Conservation (phyloP, 2,797 vertebrate species). For the Ispidina picta region DNA sequence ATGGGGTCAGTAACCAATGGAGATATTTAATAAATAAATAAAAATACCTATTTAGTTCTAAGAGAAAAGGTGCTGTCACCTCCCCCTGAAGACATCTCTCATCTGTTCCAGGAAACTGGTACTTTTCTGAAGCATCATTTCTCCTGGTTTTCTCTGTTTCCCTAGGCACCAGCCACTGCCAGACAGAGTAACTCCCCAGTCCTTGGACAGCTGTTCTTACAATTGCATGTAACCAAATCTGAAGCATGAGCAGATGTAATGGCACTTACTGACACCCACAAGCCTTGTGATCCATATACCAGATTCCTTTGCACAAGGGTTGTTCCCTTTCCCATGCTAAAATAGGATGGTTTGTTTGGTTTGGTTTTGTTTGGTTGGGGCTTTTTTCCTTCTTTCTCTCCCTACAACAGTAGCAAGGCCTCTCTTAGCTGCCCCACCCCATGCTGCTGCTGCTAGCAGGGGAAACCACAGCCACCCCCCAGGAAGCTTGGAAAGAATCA, state of each 20-base stretch:
- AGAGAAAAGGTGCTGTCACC: background rate
- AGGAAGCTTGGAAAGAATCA: background rate
- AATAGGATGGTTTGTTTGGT: too few species aligned
- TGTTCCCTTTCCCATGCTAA: background rate
- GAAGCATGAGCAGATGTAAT: background rate
- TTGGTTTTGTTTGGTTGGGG: too few species aligned
- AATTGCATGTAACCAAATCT: background rate
- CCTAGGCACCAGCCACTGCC: background rate
- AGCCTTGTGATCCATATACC: background rate
- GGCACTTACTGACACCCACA: background rate
- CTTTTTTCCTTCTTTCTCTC: too few species aligned
- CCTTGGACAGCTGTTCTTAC: background rate
- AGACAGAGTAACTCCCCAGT: background rate
- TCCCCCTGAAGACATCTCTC: background rate
- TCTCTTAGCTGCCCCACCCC: background rate
- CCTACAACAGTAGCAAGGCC: background rate
- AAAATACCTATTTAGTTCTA: background rate
- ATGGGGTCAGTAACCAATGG: background rate
- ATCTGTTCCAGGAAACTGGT: background rate
- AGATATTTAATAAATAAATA: background rate
- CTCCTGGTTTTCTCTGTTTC: background rate
- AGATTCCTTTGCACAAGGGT: background rate
- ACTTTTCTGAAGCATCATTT: background rate
- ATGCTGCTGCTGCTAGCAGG: background rate
- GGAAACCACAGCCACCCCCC: fast-evolving